Base-by-base conservation (phyloP, 2,797 vertebrate species). In the Pseudopleuronectes americanus region DNA sequence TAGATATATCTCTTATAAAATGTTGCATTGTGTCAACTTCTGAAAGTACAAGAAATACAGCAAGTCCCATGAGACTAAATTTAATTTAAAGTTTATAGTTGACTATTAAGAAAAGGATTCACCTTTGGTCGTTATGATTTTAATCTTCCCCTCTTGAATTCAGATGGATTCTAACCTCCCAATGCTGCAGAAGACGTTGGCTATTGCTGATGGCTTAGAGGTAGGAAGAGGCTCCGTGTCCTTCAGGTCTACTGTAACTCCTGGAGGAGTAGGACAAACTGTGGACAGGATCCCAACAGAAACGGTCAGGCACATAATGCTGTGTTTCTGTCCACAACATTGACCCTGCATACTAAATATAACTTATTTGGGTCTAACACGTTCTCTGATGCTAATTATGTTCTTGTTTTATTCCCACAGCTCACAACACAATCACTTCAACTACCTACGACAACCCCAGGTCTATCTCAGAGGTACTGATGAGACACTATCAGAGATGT, bases 211-310 rank as follows among this genome's bases (percentile, higher is more conserved):
- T 57, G 80, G 94, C 71, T 87, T 94, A 6, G 86, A 95, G 76
- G 90, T 95, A 62, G 77, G 88, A 84, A 95, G 94, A 89, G 92
- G 94, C 66, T 95, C 94, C 0, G 92, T 95, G 43, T 97, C 97
- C 89, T 97, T 97, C 91, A 96, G 96, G 85, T 96, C 98, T 0
- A 97, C 96, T 73, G 90, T 99, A 67, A 96, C 95, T 66, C 94
- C 96, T 31, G 89, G 94, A 80, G 91, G 93, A 80, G 80, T 90
- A 72, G 94, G 87, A 82, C 92, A 94, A 87, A 78, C 88, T 80
- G 80, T 92, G 82, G 95, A 95, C 83, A 96, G 92, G 87, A 94
- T 92, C 71, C 74, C 59, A 78, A 95, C 93, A 81, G 94, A 96
- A 78, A 95, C 83, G 82, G 97, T 99, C 70, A 94, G 96, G 89